Base-by-base conservation (phyloP, 2,888 invertebrate genomes). In the Drosophila niveifrons region DNA sequence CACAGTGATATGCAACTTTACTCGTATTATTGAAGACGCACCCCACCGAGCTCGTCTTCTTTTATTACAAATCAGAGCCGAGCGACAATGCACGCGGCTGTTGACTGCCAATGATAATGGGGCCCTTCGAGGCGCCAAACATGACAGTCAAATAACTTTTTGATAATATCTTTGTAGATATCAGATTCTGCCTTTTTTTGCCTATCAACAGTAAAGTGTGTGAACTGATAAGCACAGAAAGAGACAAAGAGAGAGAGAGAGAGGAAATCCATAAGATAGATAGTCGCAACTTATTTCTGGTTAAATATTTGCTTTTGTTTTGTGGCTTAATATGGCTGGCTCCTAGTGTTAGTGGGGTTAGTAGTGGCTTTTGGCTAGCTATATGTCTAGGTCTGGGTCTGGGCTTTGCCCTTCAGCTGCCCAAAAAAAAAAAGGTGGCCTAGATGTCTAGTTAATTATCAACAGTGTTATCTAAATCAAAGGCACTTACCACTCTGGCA, bases 61-160 rank as follows among this genome's bases (percentile, higher is more conserved):
- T n/a, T 36, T 44, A 31, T 56, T 36, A 39, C n/a, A 18, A 31
- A 34, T 46, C 46, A 43, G n/a, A 39, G 15, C 17, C 4, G 6
- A 23, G 23, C 50, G 15, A 51, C 23, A 53, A 43, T 56, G 47
- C 17, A 52, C 48, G 53, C 57, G 61, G 75, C 55, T 41, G 17
- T 43, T 66, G 66, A 52, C 64, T 61, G 77, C 55, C 72, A 58
- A 51, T 46, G 29, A 57, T 46, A 52, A 59, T 63, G 29, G 11
- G 11, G 31, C 62, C 55, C 55, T 56, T 41, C 11, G 17, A 50
- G 44, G 50, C 58, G 55, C 63, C 65, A 44, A 56, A 46, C 15
- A 50, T 68, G 82, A 72, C 87, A 73, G 73, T 56, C 59, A 72
- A 77, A 75, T 78, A 61, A 66, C 77, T 70, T 73, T 66, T 66